Evolutionary conservation across 2,888 invertebrate genomes (phyloP), one percentile per base, ranked within the genome.

Genomic region (Luperina nickerlii): DNA sequence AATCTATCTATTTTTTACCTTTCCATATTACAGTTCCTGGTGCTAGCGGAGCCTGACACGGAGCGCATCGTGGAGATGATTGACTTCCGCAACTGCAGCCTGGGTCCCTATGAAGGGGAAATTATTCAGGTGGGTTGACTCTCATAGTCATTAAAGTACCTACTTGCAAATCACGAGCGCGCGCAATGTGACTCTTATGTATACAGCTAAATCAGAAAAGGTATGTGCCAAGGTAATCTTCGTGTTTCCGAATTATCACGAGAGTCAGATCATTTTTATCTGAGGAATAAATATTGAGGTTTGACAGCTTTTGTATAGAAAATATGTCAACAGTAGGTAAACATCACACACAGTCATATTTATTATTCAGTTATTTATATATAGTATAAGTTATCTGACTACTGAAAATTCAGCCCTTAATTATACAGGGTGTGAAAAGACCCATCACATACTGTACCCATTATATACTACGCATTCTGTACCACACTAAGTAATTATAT

Each of bases 51-150:
- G 0, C 91, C 93, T 2, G 94, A 94, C 24, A 87, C 94, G 3
- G 95, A 96, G 79, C 92, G 92, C 5, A 92, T 96, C 68, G 87
- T 95, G 4, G 96, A 96, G 88, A 96, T 95, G 95, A 94, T 96
- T 6, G 95, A 96, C 72, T 92, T 95, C 32, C 92, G 91, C 9
- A 90, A 80, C 57, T 96, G 96, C 87, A 84, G 90, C 0, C 84
- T 96, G 11, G 87, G 89, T 1, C 92, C 95, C 0, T 94, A 92
- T 83, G 84, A 91, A 38, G 95, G 94, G 45, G 84, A 92, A 24
- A 85, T 93, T 18, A 90, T 96, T 32, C 93, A 95, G 93, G 96
- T 96, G 87, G 86, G 62, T 48, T 48, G 24, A 42, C 24, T 15
- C 24, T 4, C 24, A 27, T n/a, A 38, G 0, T 38, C 15, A 54